A percentile compares a stretch with the other conserved stretches of the same genome.
These are phyloP conservation scores for Toxotes jaculatrix DNA, from an alignment of 2,113 vertebrate genomes.

Conservation along the genomic window DNA sequence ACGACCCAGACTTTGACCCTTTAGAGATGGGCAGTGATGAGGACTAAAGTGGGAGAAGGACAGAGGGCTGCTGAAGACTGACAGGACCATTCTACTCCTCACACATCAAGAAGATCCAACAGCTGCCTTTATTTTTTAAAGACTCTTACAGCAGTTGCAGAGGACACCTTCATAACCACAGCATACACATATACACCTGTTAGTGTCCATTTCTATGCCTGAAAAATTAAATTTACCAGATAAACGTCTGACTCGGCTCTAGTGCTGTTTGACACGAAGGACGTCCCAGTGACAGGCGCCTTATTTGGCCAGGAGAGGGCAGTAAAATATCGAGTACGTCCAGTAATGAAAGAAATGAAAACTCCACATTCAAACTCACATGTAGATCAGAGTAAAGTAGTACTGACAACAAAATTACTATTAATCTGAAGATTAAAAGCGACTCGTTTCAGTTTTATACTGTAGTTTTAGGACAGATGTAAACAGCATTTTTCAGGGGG, in stretches of 20 bases:
- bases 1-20: constrained; percentile 93
- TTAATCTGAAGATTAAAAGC: not conserved
- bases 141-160: constrained; percentile 22
- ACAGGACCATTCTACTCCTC: not conserved
- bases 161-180: not conserved
- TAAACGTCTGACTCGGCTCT: not conserved
- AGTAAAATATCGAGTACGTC: not conserved
- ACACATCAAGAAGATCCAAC: constrained; percentile 21
- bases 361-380: not conserved
- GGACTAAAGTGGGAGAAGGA: constrained; percentile 67
- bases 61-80: constrained; percentile 7
- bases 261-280: not conserved
- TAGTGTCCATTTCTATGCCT: constrained; percentile 1
- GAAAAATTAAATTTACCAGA: constrained; percentile 12
- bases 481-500: not conserved
- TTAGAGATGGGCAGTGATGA: constrained; percentile 91
- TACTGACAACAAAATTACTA: not conserved
- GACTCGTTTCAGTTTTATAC: not conserved
- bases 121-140: constrained; percentile 32
- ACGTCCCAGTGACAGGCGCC: not conserved
- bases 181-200: not conserved
- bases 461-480: not conserved
- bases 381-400: not conserved
- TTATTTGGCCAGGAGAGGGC: constrained; percentile 20
- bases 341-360: not conserved